Base-by-base conservation (phyloP, 2,888 invertebrate genomes). In the Sinelater perroti region DNA sequence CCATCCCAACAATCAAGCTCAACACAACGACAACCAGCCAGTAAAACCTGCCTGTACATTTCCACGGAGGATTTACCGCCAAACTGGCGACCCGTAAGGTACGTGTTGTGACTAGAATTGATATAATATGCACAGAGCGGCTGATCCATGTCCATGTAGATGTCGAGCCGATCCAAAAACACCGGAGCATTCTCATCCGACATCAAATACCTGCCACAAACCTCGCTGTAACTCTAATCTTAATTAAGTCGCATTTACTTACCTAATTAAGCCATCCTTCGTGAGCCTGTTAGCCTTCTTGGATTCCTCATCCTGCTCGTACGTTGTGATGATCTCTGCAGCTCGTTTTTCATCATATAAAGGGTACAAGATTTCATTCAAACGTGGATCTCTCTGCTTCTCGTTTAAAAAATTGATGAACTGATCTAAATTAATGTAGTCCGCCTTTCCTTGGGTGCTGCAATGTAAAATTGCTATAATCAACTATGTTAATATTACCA, bases 111-210 rank as follows among this genome's bases (percentile, higher is more conserved):
- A 61, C 95, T 96, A 59, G 96, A 97, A 83, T 99, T 99, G 73
- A 99, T 99, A 81, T 97, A 99, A 81, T 99, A 99, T 77, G 99
- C 98, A 5, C 95, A 90, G 50, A 99, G 78, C 0, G 99, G 93
- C 76, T 98, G 97, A 77, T 99, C 98, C 99, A 99, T 98, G 66
- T 99, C 98, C 93, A 92, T 93, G 74, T 96, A 96, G 72, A 94
- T 91, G 76, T 97, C 97, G 67, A 98, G 82, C n/a, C 97, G 86
- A 80, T 99, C 99, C 66, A 99, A 83, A 81, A 99, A 99, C 63
- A 99, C 98, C 0, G 99, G 98, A 0, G 98, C 97, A 81, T 99
- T 99, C 81, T 99, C 99, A 78, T 99, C 99, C 0, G 98, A 98
- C 97, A 99, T 99, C 66, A 99, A 85, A 82, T 98, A 99, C 59